These are phyloP conservation scores for Danio kyathit DNA, from an alignment of 2,797 vertebrate genomes.

Conservation along the genomic window DNA sequence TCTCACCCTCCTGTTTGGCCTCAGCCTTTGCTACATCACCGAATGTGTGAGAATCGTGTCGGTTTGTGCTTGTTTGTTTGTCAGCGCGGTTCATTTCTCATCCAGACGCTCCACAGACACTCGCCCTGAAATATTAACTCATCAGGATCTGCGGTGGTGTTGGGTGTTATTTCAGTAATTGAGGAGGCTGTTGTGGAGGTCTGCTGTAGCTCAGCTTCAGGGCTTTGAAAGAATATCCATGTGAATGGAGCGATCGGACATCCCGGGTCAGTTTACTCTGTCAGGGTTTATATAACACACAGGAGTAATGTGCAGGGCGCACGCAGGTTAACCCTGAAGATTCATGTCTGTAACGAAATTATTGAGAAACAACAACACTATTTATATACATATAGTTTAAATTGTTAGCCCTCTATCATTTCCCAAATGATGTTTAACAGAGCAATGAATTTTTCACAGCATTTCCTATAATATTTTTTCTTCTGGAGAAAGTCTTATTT, in stretches of 20 bases:
- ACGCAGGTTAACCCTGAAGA: constrained; percentile 13
- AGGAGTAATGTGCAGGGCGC: not conserved
- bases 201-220: constrained; percentile 25
- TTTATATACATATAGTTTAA: too few relatives aligned
- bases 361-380: too few relatives aligned
- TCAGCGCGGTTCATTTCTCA: constrained; percentile 53
- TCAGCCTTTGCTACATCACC: constrained; percentile 1
- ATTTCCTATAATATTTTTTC: too few relatives aligned
- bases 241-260: constrained; percentile 53
- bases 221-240: constrained; percentile 56
- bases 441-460: too few relatives aligned
- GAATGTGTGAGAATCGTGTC: constrained; percentile 8
- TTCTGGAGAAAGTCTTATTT: too few relatives aligned
- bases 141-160: constrained; percentile 58
- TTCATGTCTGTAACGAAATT: not conserved
- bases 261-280: constrained; percentile 63
- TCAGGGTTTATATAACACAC: constrained; percentile 51
- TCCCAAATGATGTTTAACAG: too few relatives aligned
- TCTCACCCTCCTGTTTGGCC: not conserved
- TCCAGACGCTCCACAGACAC: constrained; percentile 62
- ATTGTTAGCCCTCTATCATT: too few relatives aligned
- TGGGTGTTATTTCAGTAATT: constrained; percentile 73
- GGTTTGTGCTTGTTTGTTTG: constrained; percentile 39
- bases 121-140: constrained; percentile 76
- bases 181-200: constrained; percentile 59